Conservation (phyloP, 2,888 invertebrate genomes). For the Clitarchus hookeri region DNA sequence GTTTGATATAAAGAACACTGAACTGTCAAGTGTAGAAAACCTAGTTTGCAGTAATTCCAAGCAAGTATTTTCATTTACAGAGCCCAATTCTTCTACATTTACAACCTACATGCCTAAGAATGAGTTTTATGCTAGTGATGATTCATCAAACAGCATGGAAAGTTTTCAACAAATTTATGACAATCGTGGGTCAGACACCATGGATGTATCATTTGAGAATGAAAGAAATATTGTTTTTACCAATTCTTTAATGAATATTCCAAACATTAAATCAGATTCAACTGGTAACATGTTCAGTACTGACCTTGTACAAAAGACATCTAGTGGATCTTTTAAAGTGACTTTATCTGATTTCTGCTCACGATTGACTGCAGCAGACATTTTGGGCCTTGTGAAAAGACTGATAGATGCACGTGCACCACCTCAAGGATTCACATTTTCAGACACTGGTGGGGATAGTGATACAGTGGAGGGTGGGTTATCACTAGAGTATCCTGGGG, state of each 20-base stretch:
- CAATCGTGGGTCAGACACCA: constrained; percentile 29
- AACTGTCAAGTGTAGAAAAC: not conserved
- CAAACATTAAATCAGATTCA: constrained; percentile 47
- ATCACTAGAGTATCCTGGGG: constrained; percentile 78
- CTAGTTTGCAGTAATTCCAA: not conserved
- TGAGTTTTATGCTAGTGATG: constrained; percentile 35
- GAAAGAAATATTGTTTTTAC: constrained; percentile 52
- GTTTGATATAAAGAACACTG: not conserved
- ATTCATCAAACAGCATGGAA: constrained; percentile 33
- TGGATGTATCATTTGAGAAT: constrained; percentile 53
- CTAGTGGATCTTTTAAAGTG: constrained; percentile 64
- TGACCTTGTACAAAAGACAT: constrained; percentile 51
- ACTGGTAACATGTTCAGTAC: constrained; percentile 38
- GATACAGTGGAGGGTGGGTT: constrained; percentile 55
- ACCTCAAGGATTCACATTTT: constrained; percentile 66
- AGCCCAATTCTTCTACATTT: constrained; percentile 33
- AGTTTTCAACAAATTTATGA: constrained; percentile 29
- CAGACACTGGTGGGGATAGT: constrained; percentile 48
- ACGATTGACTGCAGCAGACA: constrained; percentile 76
- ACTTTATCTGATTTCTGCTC: constrained; percentile 80
- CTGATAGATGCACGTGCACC: constrained; percentile 79
- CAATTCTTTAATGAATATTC: constrained; percentile 45
- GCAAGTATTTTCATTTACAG: constrained; percentile 2
- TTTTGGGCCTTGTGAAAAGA: constrained; percentile 77
- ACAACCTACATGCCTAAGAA: constrained; percentile 29